Evolutionary conservation across 37 sponge, comb jelly and placozoan species (phyloP).

Genomic region (Eunapius fragilis): DNA sequence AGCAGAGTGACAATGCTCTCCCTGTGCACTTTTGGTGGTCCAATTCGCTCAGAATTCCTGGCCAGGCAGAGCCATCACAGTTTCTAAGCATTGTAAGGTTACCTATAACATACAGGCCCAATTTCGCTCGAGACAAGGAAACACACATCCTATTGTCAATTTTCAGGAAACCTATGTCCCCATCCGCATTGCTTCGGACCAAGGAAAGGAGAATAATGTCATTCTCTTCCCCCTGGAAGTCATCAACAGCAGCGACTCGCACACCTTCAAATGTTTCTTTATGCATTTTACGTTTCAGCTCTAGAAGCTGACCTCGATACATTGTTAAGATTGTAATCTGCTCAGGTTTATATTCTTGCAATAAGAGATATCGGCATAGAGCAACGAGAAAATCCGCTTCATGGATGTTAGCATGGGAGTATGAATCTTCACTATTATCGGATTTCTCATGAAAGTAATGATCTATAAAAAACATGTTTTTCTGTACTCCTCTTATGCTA

Average conservation of each 20-base stretch:
- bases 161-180: slow-evolving; percentile 81
- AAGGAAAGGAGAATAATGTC: slow-evolving; percentile 83
- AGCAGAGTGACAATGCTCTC: slow-evolving; percentile 65
- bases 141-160: slow-evolving; percentile 88
- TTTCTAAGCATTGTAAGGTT: slow-evolving; percentile 64
- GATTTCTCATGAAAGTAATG: slow-evolving; percentile 60
- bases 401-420: slow-evolving; percentile 61
- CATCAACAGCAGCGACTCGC: slow-evolving; percentile 86
- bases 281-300: slow-evolving; percentile 60
- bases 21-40: slow-evolving; percentile 47
- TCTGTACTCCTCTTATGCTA: slow-evolving; percentile 61
- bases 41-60: slow-evolving; percentile 50
- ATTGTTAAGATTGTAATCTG: slow-evolving; percentile 88
- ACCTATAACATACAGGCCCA: slow-evolving; percentile 86
- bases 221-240: slow-evolving; percentile 97
- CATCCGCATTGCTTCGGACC: slow-evolving; percentile 76
- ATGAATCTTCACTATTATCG: slow-evolving; percentile 23
- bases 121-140: slow-evolving; percentile 88
- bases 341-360: slow-evolving; percentile 65
- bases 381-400: slow-evolving; percentile 79
- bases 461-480: slow-evolving; percentile 72
- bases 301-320: slow-evolving; percentile 88
- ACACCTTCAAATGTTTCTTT: slow-evolving; percentile 62
- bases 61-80: slow-evolving; percentile 69
- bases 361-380: slow-evolving; percentile 72